Evolutionary conservation across 2,888 invertebrate genomes (phyloP), one percentile per base, ranked within the genome.

Genomic region (Phalangium opilio): DNA sequence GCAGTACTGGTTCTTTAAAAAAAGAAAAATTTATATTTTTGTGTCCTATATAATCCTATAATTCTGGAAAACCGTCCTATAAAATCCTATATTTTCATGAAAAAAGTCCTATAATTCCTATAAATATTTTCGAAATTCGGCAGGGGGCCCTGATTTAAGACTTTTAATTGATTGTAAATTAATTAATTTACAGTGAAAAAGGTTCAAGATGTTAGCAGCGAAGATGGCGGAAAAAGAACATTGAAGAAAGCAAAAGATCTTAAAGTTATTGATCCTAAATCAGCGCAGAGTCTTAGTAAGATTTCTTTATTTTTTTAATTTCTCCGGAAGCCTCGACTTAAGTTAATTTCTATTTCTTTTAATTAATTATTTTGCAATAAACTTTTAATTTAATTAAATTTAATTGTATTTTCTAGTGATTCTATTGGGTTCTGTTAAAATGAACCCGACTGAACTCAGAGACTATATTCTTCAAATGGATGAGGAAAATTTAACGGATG

Each of bases 181-280:
- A 27, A n/a, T n/a, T 27, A 27, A 27, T 27, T 8, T 8, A 27
- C 27, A 27, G 27, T 27, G 27, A 27, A 27, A 8, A 41, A 43
- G 11, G 18, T 41, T 11, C 21, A 39, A 20, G 49, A 51, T 17
- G 58, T 57, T 19, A 56, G 55, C 32, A 32, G 54, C 53, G 17
- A 56, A 52, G 42, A 50, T 54, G 12, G 76, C 81, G 60, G 57
- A 33, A 59, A 59, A 32, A 63, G 61, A 50, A 57, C 60, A 0
- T 63, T 79, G 52, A 91, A 89, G 65, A 90, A 91, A 67, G 81
- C 81, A 7, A 85, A 90, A 66, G 87, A 90, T 63, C 72, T 93
- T 5, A 83, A 84, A 63, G 90, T 96, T 1, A 70, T 96, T 12
- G 95, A 96, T 67, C 75, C 80, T 12, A 96, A 95, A 67, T 75